Conservation (phyloP, 1,140 invertebrate species). For the Drosophila novamexicana region DNA sequence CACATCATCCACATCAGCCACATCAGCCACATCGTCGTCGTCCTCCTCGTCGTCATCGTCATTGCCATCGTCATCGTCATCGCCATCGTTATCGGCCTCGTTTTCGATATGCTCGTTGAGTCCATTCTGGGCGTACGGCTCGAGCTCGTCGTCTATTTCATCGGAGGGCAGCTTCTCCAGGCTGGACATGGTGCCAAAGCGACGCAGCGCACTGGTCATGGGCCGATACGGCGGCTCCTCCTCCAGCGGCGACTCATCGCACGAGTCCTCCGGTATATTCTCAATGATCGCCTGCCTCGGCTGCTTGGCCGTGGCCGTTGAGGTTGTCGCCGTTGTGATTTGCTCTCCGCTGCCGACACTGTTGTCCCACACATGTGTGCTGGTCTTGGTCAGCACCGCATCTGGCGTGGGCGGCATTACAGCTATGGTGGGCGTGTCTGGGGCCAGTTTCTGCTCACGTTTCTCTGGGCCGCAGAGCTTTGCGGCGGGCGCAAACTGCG, state of each 20-base stretch:
- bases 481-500: slow-evolving; percentile 87
- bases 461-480: slow-evolving; percentile 85
- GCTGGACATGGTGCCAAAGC: slow-evolving; percentile 91
- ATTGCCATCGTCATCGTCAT: slow-evolving; percentile 64
- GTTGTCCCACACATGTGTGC: slow-evolving; percentile 82
- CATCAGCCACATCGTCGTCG: slow-evolving; percentile 72
- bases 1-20: slow-evolving; percentile 72
- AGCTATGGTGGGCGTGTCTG: slow-evolving; percentile 88
- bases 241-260: slow-evolving; percentile 86
- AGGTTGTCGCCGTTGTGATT: slow-evolving; percentile 54
- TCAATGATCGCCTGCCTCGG: slow-evolving; percentile 76
- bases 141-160: slow-evolving; percentile 77
- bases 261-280: slow-evolving; percentile 85
- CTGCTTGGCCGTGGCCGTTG: slow-evolving; percentile 58
- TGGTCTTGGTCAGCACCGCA: slow-evolving; percentile 82
- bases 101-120: slow-evolving; percentile 33
- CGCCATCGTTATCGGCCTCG: slow-evolving; percentile 53
- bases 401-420: slow-evolving; percentile 91
- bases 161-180: slow-evolving; percentile 88
- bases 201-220: slow-evolving; percentile 86
- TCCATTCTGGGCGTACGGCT: slow-evolving; percentile 51
- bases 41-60: slow-evolving; percentile 64
- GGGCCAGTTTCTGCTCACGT: not conserved
- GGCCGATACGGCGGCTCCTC: slow-evolving; percentile 86
- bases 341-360: slow-evolving; percentile 35